These are phyloP conservation scores for Tamandua tetradactyla DNA, from an alignment of 2,797 vertebrate genomes.

Conservation along the genomic window DNA sequence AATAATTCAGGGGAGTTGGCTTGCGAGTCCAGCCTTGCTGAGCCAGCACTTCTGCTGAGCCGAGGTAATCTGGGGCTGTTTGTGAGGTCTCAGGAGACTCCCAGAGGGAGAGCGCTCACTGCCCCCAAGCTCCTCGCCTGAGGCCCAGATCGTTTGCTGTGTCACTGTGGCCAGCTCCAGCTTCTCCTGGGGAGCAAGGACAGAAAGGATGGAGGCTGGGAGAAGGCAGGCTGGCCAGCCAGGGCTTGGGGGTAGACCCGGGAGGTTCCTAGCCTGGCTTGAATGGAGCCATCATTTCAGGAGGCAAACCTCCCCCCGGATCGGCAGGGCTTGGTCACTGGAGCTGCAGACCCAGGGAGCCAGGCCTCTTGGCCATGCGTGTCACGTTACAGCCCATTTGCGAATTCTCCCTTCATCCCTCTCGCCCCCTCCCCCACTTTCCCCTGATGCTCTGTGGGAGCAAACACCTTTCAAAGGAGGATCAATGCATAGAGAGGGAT, in stretches of 20 bases:
- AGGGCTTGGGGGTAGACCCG: background rate
- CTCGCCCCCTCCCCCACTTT: background rate
- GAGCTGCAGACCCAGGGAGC: rapidly evolving
- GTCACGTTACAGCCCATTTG: rapidly evolving
- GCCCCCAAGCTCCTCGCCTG: background rate
- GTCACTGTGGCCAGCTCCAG: background rate
- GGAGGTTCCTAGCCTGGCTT: background rate
- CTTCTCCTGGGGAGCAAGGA: background rate
- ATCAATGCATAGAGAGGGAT: slow-evolving; percentile 19
- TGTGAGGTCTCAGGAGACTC: background rate
- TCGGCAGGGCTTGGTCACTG: background rate
- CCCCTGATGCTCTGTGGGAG: background rate
- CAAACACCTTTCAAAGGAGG: slow-evolving; percentile 56
- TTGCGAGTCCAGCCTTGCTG: background rate
- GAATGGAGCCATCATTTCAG: background rate
- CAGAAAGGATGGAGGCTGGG: background rate
- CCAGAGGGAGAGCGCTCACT: background rate
- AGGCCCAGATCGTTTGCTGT: background rate
- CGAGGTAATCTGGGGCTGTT: background rate
- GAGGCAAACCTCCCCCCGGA: rapidly evolving
- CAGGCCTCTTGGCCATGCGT: background rate
- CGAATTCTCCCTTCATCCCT: background rate
- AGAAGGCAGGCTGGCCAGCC: background rate
- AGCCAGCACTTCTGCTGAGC: background rate
- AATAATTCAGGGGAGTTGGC: background rate